Evolutionary conservation across 2,888 invertebrate species (phyloP).

Genomic region (Cosmorhoe ocellata): DNA sequence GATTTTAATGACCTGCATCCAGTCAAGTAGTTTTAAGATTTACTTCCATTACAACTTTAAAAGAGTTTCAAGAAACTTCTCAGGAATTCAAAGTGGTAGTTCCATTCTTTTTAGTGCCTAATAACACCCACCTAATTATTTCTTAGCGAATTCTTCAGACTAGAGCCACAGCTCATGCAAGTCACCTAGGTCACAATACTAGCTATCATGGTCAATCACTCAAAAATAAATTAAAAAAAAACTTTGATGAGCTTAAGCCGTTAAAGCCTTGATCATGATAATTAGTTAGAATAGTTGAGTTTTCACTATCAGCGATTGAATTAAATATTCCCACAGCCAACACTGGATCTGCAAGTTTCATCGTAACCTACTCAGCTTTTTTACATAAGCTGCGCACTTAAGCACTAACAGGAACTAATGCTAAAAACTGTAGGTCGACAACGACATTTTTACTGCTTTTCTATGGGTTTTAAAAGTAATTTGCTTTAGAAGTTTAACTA

Average conservation of each 20-base stretch:
- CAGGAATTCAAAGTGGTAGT: conserved; percentile 10
- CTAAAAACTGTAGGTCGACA: conserved; percentile 11
- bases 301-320: too few relatives aligned
- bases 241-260: too few relatives aligned
- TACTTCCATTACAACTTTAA: conserved; percentile 8
- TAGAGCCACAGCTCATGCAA: neutral
- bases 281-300: too few relatives aligned
- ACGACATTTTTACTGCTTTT: conserved; percentile 10
- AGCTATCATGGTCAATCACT: too few relatives aligned
- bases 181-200: neutral
- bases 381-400: neutral
- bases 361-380: conserved; percentile 2
- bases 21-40: neutral
- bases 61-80: conserved; percentile 14
- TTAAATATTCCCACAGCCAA: too few relatives aligned
- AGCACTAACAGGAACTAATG: conserved; percentile 7
- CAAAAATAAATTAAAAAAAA: too few relatives aligned
- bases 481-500: neutral
- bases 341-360: too few relatives aligned
- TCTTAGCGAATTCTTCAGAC: conserved; percentile 15
- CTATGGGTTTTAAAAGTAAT: conserved; percentile 7
- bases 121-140: conserved; percentile 26
- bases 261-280: too few relatives aligned
- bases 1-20: neutral
- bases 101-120: conserved; percentile 22